Conservation (phyloP, 2,113 vertebrate species). For the Gymnobelideus leadbeateri region DNA sequence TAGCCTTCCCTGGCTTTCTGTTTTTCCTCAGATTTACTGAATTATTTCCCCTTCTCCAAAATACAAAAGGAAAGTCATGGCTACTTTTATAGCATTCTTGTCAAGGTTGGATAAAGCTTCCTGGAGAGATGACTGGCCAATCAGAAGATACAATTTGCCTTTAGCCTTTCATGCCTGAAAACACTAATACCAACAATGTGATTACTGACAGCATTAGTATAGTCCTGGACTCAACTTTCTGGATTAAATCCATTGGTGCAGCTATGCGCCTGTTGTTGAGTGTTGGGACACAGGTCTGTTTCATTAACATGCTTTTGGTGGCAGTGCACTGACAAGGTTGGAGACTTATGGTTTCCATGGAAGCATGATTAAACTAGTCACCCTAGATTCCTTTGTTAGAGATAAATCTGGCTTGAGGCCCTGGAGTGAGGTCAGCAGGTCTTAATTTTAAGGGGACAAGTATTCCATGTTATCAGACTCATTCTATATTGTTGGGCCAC, state of each 20-base stretch:
- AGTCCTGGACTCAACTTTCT: background rate
- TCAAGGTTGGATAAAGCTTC: background rate
- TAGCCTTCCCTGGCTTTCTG: fast-evolving
- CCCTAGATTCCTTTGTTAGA: background rate
- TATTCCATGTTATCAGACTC: background rate
- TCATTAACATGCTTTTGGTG: background rate
- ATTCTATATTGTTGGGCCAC: background rate
- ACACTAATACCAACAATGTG: background rate
- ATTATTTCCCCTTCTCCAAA: background rate
- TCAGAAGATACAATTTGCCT: fast-evolving
- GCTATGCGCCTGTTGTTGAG: background rate
- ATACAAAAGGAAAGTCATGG: background rate
- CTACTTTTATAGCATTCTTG: background rate
- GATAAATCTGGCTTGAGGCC: background rate
- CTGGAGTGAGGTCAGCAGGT: fast-evolving
- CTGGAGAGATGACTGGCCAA: no score
- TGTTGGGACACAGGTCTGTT: background rate
- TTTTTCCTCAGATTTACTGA: background rate
- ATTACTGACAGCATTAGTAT: background rate
- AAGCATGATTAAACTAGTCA: no score
- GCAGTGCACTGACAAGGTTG: background rate
- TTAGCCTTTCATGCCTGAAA: background rate
- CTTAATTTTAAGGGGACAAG: background rate
- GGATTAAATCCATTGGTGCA: background rate
- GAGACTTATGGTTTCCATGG: fast-evolving